A percentile compares a stretch with the other conserved stretches of the same genome.
Conservation (phyloP, 2,797 vertebrate genomes). For the Lophius americanus region DNA sequence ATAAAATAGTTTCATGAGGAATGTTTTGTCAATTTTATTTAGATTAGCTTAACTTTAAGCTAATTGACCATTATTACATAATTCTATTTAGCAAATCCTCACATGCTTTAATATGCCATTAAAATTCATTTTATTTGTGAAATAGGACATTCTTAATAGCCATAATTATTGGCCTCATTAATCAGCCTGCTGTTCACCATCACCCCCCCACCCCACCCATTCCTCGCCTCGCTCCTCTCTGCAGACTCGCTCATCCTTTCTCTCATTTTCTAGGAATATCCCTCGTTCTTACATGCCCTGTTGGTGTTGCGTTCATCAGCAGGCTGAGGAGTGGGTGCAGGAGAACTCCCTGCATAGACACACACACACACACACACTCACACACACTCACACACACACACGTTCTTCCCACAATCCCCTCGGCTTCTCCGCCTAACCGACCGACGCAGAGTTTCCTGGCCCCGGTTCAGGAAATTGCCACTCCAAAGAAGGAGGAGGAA, state of each 20-base stretch:
- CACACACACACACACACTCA: constrained; percentile 12
- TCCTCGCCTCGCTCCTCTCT: background rate
- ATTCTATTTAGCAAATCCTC: no score
- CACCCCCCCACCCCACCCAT: constrained; percentile 5
- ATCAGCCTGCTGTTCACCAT: background rate
- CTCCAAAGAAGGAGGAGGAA: constrained; percentile 78
- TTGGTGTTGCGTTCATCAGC: constrained; percentile 27
- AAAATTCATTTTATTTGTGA: no score
- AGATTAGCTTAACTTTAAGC: no score
- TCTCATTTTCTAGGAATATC: background rate
- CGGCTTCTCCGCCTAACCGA: constrained; percentile 78
- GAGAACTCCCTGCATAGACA: constrained; percentile 60
- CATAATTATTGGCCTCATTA: background rate
- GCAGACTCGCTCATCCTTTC: background rate
- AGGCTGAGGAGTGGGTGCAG: constrained; percentile 23
- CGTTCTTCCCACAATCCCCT: constrained; percentile 88
- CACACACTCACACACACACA: constrained; percentile 23
- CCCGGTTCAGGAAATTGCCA: constrained; percentile 94
- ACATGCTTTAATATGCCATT: no score
- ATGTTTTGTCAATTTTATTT: no score
- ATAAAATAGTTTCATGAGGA: no score
- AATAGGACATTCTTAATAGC: no score
- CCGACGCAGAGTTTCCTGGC: constrained; percentile 98
- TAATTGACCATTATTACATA: no score
- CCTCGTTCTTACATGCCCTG: background rate